Evolutionary conservation across 1,140 invertebrate genomes (phyloP).

Genomic region (Meloidogyne floridensis): DNA sequence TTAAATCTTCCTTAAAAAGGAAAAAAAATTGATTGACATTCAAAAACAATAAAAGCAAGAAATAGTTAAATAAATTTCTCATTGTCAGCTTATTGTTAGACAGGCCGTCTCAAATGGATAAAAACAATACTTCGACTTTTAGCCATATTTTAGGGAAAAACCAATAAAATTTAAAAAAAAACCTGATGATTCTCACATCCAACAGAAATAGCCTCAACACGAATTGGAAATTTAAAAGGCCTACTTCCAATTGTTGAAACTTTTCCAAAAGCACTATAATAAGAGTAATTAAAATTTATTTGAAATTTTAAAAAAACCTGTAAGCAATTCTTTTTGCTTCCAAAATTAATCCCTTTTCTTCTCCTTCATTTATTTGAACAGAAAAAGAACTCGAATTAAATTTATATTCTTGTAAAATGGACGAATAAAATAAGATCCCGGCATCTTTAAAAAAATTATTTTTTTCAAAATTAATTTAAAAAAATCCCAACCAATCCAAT

Average conservation of each 20-base stretch:
- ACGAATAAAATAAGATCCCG: constrained; percentile 91
- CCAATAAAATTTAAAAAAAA: neutral
- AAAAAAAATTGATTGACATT: too few relatives aligned
- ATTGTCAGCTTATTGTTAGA: too few relatives aligned
- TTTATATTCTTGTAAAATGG: constrained; percentile 93
- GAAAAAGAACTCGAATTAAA: constrained; percentile 86
- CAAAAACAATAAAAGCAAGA: too few relatives aligned
- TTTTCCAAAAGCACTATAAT: constrained; percentile 77
- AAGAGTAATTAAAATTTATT: neutral
- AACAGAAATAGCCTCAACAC: constrained; percentile 77
- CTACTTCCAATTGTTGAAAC: constrained; percentile 81
- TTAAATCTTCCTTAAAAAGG: constrained; percentile 77
- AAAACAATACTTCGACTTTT: too few relatives aligned
- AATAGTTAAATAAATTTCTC: too few relatives aligned
- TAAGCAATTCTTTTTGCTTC: constrained; percentile 82
- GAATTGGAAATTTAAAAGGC: constrained; percentile 75
- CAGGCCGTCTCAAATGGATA: too few relatives aligned
- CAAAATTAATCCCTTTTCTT: constrained; percentile 76
- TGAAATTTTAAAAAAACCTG: constrained; percentile 61
- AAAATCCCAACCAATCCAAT: constrained; percentile 81
- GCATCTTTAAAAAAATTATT: constrained; percentile 77
- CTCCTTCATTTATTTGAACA: constrained; percentile 81
- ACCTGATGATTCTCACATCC: constrained; percentile 71
- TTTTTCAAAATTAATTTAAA: neutral
- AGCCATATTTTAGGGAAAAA: too few relatives aligned